Conservation (phyloP, 1,140 invertebrate genomes). For the Trinorchestia longiramus region DNA sequence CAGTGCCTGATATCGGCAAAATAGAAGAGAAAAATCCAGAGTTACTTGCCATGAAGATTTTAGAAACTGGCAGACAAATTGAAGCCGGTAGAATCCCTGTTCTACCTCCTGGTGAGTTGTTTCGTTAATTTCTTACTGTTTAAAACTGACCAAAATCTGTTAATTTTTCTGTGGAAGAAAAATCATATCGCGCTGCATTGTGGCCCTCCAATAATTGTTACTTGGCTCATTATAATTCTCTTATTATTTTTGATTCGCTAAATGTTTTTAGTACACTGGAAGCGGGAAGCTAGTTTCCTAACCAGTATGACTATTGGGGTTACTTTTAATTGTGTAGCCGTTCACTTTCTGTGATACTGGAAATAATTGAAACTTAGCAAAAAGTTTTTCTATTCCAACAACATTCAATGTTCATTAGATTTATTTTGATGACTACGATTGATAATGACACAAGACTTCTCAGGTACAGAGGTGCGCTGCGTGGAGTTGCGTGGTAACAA, state of each 20-base stretch:
- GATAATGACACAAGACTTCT: not conserved
- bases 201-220: too few species aligned
- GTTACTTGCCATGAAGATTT: slow-evolving; percentile 87
- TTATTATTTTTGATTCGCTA: too few species aligned
- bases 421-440: not conserved
- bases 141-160: not conserved
- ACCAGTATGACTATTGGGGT: not conserved
- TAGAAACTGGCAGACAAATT: slow-evolving; percentile 81
- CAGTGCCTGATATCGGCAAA: slow-evolving; percentile 88
- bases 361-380: too few species aligned
- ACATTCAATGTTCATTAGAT: not conserved
- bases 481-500: slow-evolving; percentile 41
- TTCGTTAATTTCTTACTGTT: not conserved
- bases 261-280: too few species aligned
- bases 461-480: slow-evolving; percentile 38
- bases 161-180: too few species aligned
- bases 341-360: too few species aligned
- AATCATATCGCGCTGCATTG: too few species aligned
- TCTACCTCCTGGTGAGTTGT: slow-evolving; percentile 60
- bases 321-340: not conserved
- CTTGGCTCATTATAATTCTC: too few species aligned
- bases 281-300: too few species aligned
- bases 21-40: slow-evolving; percentile 93
- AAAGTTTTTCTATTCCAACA: too few species aligned
- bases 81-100: slow-evolving; percentile 67